These are phyloP conservation scores for Glossophaga mutica DNA, from an alignment of 2,797 vertebrate species.

Conservation along the genomic window DNA sequence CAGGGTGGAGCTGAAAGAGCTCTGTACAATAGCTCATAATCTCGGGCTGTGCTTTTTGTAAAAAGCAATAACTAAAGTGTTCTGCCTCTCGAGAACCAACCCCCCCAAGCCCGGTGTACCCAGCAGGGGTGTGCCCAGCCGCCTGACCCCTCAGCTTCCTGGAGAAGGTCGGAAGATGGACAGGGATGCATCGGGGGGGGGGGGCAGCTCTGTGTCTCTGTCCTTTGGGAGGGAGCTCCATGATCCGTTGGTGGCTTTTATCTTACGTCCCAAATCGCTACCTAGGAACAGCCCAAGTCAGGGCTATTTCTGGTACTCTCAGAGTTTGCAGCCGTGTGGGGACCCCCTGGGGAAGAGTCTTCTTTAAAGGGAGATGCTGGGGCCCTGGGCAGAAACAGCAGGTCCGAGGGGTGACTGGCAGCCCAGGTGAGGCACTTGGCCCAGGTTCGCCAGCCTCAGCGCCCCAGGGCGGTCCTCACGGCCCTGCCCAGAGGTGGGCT, in stretches of 20 bases:
- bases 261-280: not conserved
- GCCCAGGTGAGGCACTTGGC: fast-evolving
- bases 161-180: not conserved
- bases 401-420: no score
- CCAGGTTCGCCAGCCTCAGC: not conserved
- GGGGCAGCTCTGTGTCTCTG: not conserved
- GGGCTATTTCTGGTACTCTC: not conserved
- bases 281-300: not conserved
- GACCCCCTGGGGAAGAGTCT: not conserved
- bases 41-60: not conserved
- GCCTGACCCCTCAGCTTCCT: fast-evolving
- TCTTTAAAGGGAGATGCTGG: not conserved
- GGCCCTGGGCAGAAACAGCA: not conserved
- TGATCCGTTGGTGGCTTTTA: not conserved
- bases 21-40: not conserved
- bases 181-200: not conserved
- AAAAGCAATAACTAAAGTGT: not conserved
- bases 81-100: not conserved
- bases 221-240: not conserved
- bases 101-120: not conserved
- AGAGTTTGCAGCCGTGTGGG: not conserved
- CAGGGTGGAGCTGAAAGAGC: not conserved
- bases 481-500: not conserved
- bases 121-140: not conserved
- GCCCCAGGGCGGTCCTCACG: fast-evolving